phyloP scores from a whole-genome alignment of 1,140 invertebrate genomes.

The Meloidogyne exigua region DNA sequence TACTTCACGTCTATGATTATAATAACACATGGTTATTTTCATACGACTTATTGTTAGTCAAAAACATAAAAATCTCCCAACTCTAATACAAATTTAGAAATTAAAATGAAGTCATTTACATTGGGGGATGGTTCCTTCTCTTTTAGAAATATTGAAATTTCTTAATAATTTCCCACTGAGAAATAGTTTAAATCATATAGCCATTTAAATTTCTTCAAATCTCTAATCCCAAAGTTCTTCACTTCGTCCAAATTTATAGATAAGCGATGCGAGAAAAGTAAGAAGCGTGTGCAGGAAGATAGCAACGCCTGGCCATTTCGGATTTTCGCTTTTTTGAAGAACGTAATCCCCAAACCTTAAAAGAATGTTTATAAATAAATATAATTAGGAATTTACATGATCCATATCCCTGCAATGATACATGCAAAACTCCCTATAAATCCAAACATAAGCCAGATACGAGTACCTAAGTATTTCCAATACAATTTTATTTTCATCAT shows the following conservation, averaged over 20 bases:
- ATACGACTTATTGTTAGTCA: too few relatives aligned
- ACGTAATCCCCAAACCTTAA: constrained; percentile 72
- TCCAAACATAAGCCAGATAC: constrained; percentile 91
- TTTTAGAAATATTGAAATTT: not conserved
- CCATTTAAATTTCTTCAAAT: constrained; percentile 69
- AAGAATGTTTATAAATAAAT: constrained; percentile 75
- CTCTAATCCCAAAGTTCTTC: constrained; percentile 71
- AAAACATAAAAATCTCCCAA: too few relatives aligned
- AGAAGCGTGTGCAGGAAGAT: constrained; percentile 91
- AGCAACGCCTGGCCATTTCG: constrained; percentile 71
- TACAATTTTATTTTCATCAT: constrained; percentile 12
- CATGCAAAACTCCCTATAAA: constrained; percentile 93
- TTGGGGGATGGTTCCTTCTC: not conserved
- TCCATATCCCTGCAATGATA: constrained; percentile 90
- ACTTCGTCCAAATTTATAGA: constrained; percentile 86
- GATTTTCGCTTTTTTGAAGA: constrained; percentile 48
- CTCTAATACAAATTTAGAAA: not conserved
- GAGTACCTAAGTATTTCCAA: constrained; percentile 70
- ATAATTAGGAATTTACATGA: constrained; percentile 76
- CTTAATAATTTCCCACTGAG: not conserved
- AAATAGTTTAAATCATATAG: not conserved
- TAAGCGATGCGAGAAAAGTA: constrained; percentile 82
- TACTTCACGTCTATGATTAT: too few relatives aligned
- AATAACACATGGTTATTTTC: too few relatives aligned
- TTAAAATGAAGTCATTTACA: not conserved